Conservation (phyloP, 2,113 vertebrate genomes). For the Hymenochirus boettgeri region DNA sequence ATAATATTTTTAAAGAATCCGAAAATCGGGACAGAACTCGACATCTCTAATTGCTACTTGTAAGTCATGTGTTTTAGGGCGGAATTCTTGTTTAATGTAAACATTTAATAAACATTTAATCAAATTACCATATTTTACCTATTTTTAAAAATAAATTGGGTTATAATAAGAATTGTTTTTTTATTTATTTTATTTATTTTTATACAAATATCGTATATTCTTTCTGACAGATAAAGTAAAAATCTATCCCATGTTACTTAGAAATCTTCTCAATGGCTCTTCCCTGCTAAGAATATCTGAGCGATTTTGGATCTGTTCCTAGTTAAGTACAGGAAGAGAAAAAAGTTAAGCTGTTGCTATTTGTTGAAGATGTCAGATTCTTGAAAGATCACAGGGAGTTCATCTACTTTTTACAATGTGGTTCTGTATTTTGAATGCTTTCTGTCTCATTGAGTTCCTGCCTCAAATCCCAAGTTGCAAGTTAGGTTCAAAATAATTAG, state of each 20-base stretch:
- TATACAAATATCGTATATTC: slow-evolving; percentile 27
- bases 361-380: slow-evolving; percentile 58
- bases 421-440: slow-evolving; percentile 57
- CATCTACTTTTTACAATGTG: slow-evolving; percentile 55
- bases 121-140: no score
- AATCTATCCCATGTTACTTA: slow-evolving; percentile 34
- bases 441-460: slow-evolving; percentile 70
- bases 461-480: slow-evolving; percentile 55
- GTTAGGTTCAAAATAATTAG: slow-evolving; percentile 59
- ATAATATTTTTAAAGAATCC: no score
- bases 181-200: no score
- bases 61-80: no score
- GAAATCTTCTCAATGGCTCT: slow-evolving; percentile 27
- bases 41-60: no score
- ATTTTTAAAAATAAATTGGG: no score
- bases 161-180: no score
- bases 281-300: slow-evolving; percentile 32
- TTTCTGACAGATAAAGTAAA: slow-evolving; percentile 28
- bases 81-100: no score
- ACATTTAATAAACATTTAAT: no score
- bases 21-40: no score
- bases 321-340: slow-evolving; percentile 68
- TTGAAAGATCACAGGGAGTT: slow-evolving; percentile 61
- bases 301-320: slow-evolving; percentile 43
- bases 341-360: slow-evolving; percentile 52